Evolutionary conservation across 1,140 invertebrate genomes (phyloP), one percentile per base, ranked within the genome.

Genomic region (Drosophila watanabei): DNA sequence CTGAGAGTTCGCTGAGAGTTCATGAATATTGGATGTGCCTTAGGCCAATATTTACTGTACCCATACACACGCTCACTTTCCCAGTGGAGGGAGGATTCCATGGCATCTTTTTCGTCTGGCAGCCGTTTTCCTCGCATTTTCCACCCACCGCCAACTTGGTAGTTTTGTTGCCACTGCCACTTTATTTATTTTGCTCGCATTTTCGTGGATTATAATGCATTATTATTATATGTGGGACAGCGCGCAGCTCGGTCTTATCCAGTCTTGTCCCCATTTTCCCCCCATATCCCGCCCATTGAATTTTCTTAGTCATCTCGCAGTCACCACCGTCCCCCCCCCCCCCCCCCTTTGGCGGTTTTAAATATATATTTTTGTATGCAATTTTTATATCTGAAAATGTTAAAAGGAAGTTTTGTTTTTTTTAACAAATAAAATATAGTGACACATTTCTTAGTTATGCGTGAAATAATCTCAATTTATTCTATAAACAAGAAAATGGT

Each of bases 191-290:
- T 64, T 82, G 61, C 57, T 63, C 57, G 49, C 46, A 62, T 79
- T 83, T 82, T 59, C 61, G 43, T 73, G 75, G 75, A 63, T 66
- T 66, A 79, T 82, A 65, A 73, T 60, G 70, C 70, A 73, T 73
- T 73, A 63, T 60, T 75, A 57, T 60, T 75, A 58, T 71, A 71
- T 71, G 68, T 71, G 64, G 68, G 39, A 69, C 51, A 54, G 32
- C 65, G 32, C 65, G n/a, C 11, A 60, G 72, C 52, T 68, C 33
- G 43, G 59, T 75, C 30, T 46, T 75, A 58, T 48, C 45, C 43
- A 32, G 33, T 41, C 41, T 56, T 56, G 54, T 56, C 32, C n/a
- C 65, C 56, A 49, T 51, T 43, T 32, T 32, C n/a, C 11, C 45
- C 18, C 69, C 28, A 32, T 28, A 11, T 11, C 24, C n/a, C 33